Evolutionary conservation across 2,888 invertebrate genomes (phyloP), one percentile per base, ranked within the genome.

Genomic region (Timema cristinae): DNA sequence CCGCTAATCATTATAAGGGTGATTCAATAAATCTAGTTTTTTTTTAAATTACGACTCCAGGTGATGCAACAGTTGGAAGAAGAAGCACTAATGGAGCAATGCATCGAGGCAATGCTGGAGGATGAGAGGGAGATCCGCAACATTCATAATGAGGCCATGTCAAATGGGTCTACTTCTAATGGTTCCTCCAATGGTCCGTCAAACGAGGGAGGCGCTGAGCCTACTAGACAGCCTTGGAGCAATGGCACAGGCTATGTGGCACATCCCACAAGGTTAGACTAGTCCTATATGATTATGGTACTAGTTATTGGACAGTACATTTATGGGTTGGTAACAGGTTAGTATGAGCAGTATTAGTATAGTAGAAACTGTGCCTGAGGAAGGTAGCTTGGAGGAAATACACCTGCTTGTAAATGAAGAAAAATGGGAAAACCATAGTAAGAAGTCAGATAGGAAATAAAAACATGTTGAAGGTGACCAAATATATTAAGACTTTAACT

Each of bases 41-140:
- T 32, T 32, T 1, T 32, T 32, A 32, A 32, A 32, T 32, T 32
- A 32, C 32, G 32, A 32, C 32, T 32, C 32, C 69, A 94, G 93
- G 93, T 94, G 74, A 87, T 94, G 85, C 91, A 93, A 81, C 90
- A 94, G 79, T 80, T 94, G 32, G 94, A 94, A 79, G 94, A 94
- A 79, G 94, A 94, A 79, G 94, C 93, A 11, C 81, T 94, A 13
- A 93, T 94, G 91, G 91, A 94, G 79, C 92, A 94, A 80, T 94
- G 94, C 80, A 88, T 93, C 77, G 92, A 93, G 79, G 93, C 92
- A 6, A 93, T 93, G 90, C 73, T 78, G 54, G 78, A 78, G 72
- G 79, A 78, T 73, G 78, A 79, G 71, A 77, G 77, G n/a, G 77
- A 77, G 11, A 76, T 75, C 13, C 71, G 70, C n/a, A 75, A 73